Evolutionary conservation across 2,888 invertebrate species (phyloP).

Genomic region (Nipponacmea schrenckii): DNA sequence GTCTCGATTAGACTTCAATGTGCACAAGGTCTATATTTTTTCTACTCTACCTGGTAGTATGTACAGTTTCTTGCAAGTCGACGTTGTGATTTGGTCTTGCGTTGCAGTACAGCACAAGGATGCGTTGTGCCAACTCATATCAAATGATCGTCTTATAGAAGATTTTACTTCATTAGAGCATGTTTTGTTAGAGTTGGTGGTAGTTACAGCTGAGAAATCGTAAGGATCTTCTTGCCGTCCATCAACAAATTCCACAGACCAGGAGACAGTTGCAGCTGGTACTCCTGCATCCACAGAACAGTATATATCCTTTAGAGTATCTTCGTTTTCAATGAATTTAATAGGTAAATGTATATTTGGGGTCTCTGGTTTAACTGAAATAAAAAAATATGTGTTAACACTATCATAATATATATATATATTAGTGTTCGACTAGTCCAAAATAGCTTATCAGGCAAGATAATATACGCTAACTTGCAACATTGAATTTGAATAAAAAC

Average conservation of each 20-base stretch:
- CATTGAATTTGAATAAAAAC: no score
- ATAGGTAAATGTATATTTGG: background rate
- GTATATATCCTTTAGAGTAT: background rate
- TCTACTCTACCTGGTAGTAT: background rate
- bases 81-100: background rate
- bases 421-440: no score
- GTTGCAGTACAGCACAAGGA: background rate
- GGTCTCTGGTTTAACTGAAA: background rate
- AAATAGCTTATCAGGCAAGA: no score
- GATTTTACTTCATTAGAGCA: background rate
- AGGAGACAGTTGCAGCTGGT: background rate
- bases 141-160: background rate
- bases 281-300: background rate
- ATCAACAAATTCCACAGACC: background rate
- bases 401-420: no score
- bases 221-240: background rate
- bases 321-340: background rate
- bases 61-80: background rate
- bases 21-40: no score
- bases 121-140: background rate
- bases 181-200: background rate
- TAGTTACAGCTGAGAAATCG: no score
- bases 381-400: no score
- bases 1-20: no score
- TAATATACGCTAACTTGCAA: no score